Conservation (phyloP, 1,140 invertebrate species). For the Lasaia peninsularis region DNA sequence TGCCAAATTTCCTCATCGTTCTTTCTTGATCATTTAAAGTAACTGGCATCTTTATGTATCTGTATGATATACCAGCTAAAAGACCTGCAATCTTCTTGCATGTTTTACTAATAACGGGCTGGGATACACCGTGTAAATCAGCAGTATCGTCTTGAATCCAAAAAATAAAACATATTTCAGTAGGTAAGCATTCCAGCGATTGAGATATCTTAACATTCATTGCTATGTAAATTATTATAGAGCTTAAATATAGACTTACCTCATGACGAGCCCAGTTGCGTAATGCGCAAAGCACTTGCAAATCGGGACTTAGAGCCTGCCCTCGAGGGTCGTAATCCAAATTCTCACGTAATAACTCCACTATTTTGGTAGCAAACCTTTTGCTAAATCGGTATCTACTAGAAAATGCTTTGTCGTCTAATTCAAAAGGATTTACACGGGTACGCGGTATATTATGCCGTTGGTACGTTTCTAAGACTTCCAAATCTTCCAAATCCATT, state of each 20-base stretch:
- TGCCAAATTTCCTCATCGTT: constrained; percentile 30
- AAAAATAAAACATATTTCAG: background rate
- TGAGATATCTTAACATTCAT: background rate
- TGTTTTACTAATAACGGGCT: constrained; percentile 24
- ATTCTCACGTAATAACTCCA: background rate
- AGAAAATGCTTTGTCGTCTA: constrained; percentile 9
- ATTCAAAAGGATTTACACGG: constrained; percentile 16
- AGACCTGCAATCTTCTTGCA: constrained; percentile 26
- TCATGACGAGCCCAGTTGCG: constrained; percentile 17
- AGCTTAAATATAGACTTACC: constrained; percentile 2
- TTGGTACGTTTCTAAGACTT: background rate
- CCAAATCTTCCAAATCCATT: constrained; percentile 13
- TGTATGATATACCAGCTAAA: constrained; percentile 15
- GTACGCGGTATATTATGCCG: background rate
- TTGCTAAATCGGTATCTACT: constrained; percentile 15
- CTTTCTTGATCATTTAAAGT: constrained; percentile 26
- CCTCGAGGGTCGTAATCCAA: background rate
- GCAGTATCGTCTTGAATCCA: constrained; percentile 17
- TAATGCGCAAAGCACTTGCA: constrained; percentile 8
- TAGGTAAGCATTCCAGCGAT: background rate
- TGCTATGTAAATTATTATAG: background rate
- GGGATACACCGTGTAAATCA: constrained; percentile 23
- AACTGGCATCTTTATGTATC: constrained; percentile 35
- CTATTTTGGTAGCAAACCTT: constrained; percentile 11
- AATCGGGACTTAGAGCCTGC: background rate